Base-by-base conservation (phyloP, 2,113 vertebrate genomes). In the Bambusicola thoracicus region DNA sequence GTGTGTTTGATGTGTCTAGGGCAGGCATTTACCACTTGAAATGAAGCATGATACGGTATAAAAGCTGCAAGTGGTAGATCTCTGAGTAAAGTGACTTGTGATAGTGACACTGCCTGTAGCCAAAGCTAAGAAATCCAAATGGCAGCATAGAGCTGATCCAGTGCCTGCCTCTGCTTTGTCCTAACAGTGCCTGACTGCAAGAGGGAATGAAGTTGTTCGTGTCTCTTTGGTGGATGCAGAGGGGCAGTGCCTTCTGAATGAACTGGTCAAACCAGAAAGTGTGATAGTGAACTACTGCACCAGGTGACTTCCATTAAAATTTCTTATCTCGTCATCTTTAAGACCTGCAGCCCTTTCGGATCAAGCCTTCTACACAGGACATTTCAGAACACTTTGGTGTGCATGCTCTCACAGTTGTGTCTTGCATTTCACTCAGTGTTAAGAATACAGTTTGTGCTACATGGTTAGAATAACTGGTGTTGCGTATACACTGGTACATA, bases 201-300 rank as follows among this genome's bases (percentile, higher is more conserved):
- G 95, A 32, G 99, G 98, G 5, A 94, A 86, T 0, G 99, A 99
- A 92, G 88, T 99, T 81, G 97, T 98, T 1, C 97, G 97, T 1
- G 97, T 99, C n/a, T 98, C 98, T 9, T 3, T 99, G 95, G 99
- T 99, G 97, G 98, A 98, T 85, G 95, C 97, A 2, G 74, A 16
- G 44, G 98, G 99, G 2, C 92, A 11, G 8, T 99, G 98, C 94
- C 30, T 99, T 43, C 81, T 99, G 96, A 98, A 99, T 6, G 97
- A 99, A 4, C 97, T 99, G 10, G 98, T 99, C 77, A 99, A 98
- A 88, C 99, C 99, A 6, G 91, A 95, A 51, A 97, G 95, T 70
- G 83, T n/a, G 4, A 98, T 99, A 86, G 6, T 98, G 24, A 88
- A 99, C 97, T 99, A 99, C 95, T 93, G 98, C 73, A 99, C 99